Evolutionary conservation across 2,888 invertebrate genomes (phyloP).

Genomic region (Octonoba sinensis): DNA sequence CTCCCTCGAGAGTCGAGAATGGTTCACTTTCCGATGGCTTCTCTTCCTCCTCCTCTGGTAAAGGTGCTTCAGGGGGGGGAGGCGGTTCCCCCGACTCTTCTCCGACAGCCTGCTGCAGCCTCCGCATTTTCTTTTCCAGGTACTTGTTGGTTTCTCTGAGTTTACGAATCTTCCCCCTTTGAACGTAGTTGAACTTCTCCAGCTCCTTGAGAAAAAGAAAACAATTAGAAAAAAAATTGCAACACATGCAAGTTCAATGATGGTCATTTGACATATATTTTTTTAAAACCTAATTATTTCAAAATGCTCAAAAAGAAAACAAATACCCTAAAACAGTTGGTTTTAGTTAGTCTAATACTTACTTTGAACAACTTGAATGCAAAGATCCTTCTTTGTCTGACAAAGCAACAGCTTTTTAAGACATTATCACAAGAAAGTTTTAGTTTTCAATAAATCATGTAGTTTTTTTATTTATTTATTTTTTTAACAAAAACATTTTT

Average conservation of each 20-base stretch:
- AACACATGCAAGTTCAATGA: neutral
- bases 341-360: no score
- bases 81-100: neutral
- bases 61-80: no score
- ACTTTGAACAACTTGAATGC: no score
- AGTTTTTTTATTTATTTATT: no score
- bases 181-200: constrained; percentile 44
- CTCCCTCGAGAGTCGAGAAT: no score
- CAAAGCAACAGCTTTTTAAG: constrained; percentile 1
- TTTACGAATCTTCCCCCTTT: constrained; percentile 44
- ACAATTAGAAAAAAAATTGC: neutral
- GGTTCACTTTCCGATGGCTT: no score
- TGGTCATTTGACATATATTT: neutral
- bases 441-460: no score
- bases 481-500: no score
- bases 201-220: constrained; percentile 39
- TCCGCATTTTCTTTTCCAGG: constrained; percentile 32
- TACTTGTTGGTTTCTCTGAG: constrained; percentile 39
- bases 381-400: neutral
- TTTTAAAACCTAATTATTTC: neutral
- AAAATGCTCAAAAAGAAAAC: no score
- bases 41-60: no score
- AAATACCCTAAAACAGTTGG: no score
- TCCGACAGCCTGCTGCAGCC: neutral
- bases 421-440: no score